A percentile compares a stretch with the other conserved stretches of the same genome.
Conservation (phyloP, 1,140 invertebrate species). For the Bombyx mandarina region DNA sequence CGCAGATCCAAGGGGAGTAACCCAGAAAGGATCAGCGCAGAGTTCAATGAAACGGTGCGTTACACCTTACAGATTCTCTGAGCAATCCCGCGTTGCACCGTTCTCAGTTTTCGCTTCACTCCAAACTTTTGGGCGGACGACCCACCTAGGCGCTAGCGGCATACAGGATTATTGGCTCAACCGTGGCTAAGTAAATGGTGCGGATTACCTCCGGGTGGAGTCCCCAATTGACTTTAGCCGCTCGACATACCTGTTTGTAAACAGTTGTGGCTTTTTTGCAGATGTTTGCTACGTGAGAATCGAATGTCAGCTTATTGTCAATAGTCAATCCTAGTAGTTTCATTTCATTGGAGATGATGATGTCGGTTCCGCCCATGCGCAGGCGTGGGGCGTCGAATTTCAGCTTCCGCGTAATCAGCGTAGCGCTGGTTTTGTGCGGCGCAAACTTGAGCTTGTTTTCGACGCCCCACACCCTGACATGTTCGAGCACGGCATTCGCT, state of each 20-base stretch:
- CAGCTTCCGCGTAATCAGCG: background rate
- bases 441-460: background rate
- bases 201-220: background rate
- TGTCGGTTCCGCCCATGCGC: background rate
- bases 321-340: background rate
- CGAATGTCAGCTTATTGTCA: background rate
- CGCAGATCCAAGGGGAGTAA: conserved; percentile 19
- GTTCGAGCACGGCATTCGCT: background rate
- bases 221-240: background rate
- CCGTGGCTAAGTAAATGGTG: background rate
- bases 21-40: conserved; percentile 15
- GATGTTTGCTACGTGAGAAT: background rate
- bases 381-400: background rate
- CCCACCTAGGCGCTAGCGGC: background rate
- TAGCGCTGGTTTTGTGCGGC: background rate
- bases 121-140: background rate
- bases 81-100: conserved; percentile 7
- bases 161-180: background rate
- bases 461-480: background rate
- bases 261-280: background rate
- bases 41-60: conserved; percentile 17
- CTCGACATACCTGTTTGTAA: background rate
- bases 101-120: background rate
- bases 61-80: conserved; percentile 17
- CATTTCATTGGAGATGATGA: background rate